A percentile compares a stretch with the other conserved stretches of the same genome.
These are phyloP conservation scores for Struthidea cinerea DNA, from an alignment of 2,113 vertebrate genomes.

Conservation along the genomic window DNA sequence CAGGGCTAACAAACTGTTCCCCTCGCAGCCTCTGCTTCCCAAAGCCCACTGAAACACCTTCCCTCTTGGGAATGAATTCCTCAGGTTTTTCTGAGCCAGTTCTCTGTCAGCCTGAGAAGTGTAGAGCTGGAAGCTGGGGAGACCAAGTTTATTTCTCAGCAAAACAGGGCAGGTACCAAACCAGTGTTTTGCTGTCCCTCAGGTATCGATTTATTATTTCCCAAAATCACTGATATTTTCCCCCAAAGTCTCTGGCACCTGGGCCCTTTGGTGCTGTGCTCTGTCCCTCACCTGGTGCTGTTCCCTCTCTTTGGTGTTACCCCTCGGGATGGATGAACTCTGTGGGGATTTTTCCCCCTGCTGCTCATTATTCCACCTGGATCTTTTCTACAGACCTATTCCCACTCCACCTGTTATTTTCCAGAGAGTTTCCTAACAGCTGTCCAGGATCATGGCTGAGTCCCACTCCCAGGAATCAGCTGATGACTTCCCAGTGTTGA, in stretches of 20 bases:
- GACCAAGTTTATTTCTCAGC: not conserved
- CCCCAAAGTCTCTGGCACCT: not conserved
- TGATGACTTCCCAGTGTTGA: not conserved
- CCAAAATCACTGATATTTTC: not conserved
- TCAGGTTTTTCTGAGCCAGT: not conserved
- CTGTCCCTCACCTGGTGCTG: not conserved
- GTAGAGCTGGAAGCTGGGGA: not conserved
- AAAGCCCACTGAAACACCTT: not conserved
- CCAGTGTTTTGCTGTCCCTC: not conserved
- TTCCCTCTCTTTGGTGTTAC: not conserved
- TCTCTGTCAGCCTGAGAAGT: not conserved
- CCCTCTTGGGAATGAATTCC: not conserved
- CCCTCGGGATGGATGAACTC: not conserved
- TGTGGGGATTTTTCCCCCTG: fast-evolving
- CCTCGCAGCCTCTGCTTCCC: not conserved
- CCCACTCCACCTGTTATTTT: not conserved
- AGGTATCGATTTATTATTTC: not conserved
- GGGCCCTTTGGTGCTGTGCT: not conserved
- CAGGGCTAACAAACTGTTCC: not conserved
- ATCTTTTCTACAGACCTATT: not conserved
- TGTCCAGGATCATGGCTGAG: not conserved
- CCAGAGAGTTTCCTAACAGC: not conserved
- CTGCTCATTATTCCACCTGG: not conserved
- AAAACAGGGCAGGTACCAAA: not conserved
- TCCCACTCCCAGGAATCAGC: not conserved